These are phyloP conservation scores for Chrysolina oricalcia DNA, from an alignment of 2,888 invertebrate genomes.

Conservation along the genomic window DNA sequence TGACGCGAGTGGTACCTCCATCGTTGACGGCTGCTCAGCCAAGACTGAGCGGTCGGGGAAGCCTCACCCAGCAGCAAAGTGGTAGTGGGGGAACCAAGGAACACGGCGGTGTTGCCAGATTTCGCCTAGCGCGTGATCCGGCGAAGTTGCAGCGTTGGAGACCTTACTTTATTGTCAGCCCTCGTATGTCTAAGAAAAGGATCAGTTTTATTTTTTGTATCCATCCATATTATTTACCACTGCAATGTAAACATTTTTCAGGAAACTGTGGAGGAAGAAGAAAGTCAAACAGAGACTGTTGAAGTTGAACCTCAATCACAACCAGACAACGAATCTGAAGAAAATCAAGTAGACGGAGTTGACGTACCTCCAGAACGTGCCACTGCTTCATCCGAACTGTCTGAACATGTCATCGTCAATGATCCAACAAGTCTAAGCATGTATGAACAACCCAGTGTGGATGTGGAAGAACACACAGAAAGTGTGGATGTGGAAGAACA, in stretches of 20 bases:
- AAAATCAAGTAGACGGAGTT: conserved; percentile 15
- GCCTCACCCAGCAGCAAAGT: too few species aligned
- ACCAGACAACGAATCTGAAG: conserved; percentile 1
- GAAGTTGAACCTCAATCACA: neutral
- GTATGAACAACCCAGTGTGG: neutral
- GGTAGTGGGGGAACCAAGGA: too few species aligned
- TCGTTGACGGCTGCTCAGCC: too few species aligned
- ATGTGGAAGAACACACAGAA: conserved; percentile 11
- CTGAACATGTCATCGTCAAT: conserved; percentile 22
- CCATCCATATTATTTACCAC: neutral
- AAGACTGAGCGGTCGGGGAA: too few species aligned
- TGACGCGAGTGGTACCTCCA: too few species aligned
- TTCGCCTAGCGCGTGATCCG: too few species aligned
- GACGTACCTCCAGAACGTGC: conserved; percentile 39
- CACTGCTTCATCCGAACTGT: neutral
- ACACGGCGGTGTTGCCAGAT: too few species aligned
- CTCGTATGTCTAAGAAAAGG: too few species aligned
- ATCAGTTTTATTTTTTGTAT: too few species aligned
- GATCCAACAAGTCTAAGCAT: conserved; percentile 18
- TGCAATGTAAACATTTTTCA: neutral
- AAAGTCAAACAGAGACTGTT: neutral
- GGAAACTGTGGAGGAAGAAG: conserved; percentile 17
- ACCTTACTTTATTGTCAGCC: too few species aligned
- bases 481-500: neutral
- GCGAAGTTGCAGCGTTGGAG: too few species aligned